These are phyloP conservation scores for Chesias legatella DNA, from an alignment of 2,888 invertebrate species.

Conservation along the genomic window DNA sequence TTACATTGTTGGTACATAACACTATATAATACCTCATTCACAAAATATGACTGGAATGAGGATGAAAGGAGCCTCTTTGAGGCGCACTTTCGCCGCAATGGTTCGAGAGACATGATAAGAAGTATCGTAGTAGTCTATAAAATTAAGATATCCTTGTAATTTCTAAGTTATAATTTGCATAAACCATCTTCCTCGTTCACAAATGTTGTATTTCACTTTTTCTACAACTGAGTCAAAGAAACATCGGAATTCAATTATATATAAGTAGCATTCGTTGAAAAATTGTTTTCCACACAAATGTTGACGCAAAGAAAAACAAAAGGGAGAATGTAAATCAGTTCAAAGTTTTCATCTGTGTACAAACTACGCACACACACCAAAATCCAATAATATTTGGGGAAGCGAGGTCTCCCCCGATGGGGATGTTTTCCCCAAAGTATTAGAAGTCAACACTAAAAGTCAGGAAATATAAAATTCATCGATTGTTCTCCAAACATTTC, in stretches of 20 bases:
- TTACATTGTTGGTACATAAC: too few relatives aligned
- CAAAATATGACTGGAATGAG: too few relatives aligned
- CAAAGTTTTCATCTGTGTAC: constrained; percentile 58
- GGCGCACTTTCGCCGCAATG: too few relatives aligned
- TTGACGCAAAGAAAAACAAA: constrained; percentile 29
- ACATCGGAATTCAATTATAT: constrained; percentile 4
- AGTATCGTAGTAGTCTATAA: too few relatives aligned
- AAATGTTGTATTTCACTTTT: not conserved
- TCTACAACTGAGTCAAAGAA: not conserved
- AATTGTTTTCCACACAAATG: constrained; percentile 21
- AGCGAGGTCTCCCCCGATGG: constrained; percentile 53
- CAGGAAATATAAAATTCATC: constrained; percentile 71
- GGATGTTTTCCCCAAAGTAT: constrained; percentile 69
- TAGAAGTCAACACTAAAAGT: constrained; percentile 54
- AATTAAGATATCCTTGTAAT: too few relatives aligned
- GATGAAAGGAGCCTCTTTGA: too few relatives aligned
- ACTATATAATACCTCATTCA: too few relatives aligned
- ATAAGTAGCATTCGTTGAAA: constrained; percentile 5
- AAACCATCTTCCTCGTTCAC: too few relatives aligned
- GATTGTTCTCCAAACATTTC: constrained; percentile 55
- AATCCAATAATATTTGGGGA: constrained; percentile 71
- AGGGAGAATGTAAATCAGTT: constrained; percentile 53
- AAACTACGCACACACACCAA: constrained; percentile 56
- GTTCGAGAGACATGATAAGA: too few relatives aligned
- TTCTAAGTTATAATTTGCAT: too few relatives aligned